Evolutionary conservation across 2,113 vertebrate genomes (phyloP).

Genomic region (Jacana jacana): DNA sequence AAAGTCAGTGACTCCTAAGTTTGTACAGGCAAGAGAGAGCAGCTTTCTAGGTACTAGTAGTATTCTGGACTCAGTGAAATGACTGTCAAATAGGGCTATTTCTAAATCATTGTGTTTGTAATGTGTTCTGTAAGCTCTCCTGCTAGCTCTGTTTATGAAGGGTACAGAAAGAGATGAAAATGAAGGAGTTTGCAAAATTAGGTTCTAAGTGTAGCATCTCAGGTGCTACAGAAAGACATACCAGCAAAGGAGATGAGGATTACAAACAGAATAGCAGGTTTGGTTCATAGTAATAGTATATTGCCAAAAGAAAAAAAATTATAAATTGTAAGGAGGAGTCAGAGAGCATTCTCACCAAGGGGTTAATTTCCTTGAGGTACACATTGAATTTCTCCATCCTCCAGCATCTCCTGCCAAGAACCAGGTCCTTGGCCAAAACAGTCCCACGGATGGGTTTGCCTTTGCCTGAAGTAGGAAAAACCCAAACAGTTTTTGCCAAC

Average conservation of each 20-base stretch:
- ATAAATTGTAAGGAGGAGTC: neutral
- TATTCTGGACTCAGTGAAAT: neutral
- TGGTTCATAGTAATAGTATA: too few species aligned
- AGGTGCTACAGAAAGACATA: neutral
- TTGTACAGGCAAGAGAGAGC: neutral
- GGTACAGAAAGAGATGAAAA: neutral
- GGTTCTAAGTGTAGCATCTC: neutral
- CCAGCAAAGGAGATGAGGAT: neutral
- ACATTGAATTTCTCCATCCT: too few species aligned
- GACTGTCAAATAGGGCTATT: neutral
- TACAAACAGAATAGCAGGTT: neutral
- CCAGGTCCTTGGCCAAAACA: too few species aligned
- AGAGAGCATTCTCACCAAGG: too few species aligned
- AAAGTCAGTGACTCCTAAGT: neutral
- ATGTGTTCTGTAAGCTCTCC: neutral
- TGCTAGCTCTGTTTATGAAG: neutral
- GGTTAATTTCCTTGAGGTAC: too few species aligned
- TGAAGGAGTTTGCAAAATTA: neutral
- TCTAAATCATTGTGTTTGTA: neutral
- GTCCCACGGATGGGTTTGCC: too few species aligned
- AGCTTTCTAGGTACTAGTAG: neutral
- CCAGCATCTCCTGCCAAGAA: too few species aligned
- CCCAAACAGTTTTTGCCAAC: too few species aligned
- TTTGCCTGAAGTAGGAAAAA: too few species aligned
- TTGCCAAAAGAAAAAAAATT: neutral